Evolutionary conservation across 2,888 invertebrate genomes (phyloP), one percentile per base, ranked within the genome.

Genomic region (Orthosia gracilis): DNA sequence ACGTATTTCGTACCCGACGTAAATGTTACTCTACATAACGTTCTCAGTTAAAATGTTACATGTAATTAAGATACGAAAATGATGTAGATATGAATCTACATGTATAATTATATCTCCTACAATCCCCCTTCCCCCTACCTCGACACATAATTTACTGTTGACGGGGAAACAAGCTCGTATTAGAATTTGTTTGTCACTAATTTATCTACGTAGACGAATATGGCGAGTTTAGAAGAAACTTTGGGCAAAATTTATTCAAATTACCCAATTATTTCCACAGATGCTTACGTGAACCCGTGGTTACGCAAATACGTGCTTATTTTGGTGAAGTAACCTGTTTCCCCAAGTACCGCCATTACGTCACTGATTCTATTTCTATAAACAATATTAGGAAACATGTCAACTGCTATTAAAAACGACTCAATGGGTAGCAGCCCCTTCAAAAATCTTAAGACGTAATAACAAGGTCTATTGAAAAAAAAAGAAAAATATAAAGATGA

Each of bases 31-130:
- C 54, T 66, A 67, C n/a, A 58, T 62, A 64, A 67, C 47, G 18
- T 55, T 65, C 71, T 66, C 40, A 47, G 74, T 66, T 55, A 65
- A 73, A 77, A 80, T 65, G 31, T 64, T 68, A 31, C 52, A 26
- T 81, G 52, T 69, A 66, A 82, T 77, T 76, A 62, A 77, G 77
- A 82, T 69, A 69, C 57, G 76, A 67, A 81, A 63, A 58, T 77
- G 26, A 69, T 58, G 52, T 63, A 69, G 57, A 69, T 70, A 47
- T 17, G 26, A 54, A 83, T 83, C 67, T 63, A 21, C 31, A n/a
- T 50, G 31, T 66, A 55, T 66, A 82, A 82, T 79, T 82, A 82
- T 59, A 31, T 63, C 70, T 69, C 58, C 23, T 77, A 26, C 17
- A 7, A 26, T 12, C 55, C 80, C 78, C 66, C 61, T 47, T 26